Conservation (phyloP, 2,797 vertebrate genomes). For the Intellagama lesueurii region DNA sequence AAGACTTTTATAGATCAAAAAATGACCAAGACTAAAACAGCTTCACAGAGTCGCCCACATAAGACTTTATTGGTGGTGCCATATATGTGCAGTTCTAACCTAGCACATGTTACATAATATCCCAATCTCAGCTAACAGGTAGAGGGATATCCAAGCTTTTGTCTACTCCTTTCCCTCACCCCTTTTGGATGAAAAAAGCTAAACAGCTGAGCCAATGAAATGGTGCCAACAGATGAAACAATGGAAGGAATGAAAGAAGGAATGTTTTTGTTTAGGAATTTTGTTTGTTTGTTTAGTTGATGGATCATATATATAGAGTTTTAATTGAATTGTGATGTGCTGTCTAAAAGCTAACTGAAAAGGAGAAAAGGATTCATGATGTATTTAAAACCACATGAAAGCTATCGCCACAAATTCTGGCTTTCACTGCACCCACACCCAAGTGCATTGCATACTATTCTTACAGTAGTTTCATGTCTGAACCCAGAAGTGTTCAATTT, state of each 20-base stretch:
- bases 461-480: neutral
- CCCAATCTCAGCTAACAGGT: neutral
- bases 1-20: neutral
- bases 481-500: neutral
- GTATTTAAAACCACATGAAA: neutral
- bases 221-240: neutral
- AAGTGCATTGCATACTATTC: neutral
- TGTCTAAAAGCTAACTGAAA: neutral
- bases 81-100: neutral
- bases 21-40: neutral
- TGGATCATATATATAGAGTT: neutral
- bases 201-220: neutral
- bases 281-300: no score
- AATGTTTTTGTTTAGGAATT: neutral
- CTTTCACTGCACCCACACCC: neutral
- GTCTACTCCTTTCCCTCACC: neutral
- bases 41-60: neutral
- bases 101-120: neutral
- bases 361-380: neutral
- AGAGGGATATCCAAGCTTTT: neutral
- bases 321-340: rapidly evolving
- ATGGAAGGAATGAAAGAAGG: neutral
- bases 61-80: neutral
- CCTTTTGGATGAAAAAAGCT: neutral
- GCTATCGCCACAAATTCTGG: neutral